Conservation (phyloP, 1,140 invertebrate species). For the Dendroctonus ponderosae region DNA sequence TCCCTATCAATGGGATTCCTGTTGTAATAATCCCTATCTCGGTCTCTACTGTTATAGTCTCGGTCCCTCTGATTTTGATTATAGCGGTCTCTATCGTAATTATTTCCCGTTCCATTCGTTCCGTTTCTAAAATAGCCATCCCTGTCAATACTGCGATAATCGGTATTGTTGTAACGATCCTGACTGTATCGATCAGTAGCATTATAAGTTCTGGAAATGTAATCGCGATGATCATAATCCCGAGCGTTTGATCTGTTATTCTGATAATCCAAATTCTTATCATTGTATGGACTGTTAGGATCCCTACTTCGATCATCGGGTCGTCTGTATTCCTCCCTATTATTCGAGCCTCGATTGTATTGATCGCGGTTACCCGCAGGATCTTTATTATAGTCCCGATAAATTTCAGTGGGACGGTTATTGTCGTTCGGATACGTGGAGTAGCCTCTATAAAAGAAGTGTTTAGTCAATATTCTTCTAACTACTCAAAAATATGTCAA, state of each 20-base stretch:
- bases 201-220: background rate
- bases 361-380: conserved; percentile 7
- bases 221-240: background rate
- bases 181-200: background rate
- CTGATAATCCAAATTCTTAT: conserved; percentile 11
- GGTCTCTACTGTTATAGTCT: conserved; percentile 12
- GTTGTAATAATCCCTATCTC: conserved; percentile 2
- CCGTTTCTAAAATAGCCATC: too few species aligned
- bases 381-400: conserved; percentile 23
- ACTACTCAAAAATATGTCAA: conserved; percentile 24
- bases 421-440: conserved; percentile 16
- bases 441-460: conserved; percentile 28
- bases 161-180: conserved; percentile 5
- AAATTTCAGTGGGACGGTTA: conserved; percentile 7
- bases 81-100: conserved; percentile 14
- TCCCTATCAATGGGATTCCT: conserved; percentile 14
- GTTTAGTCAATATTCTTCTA: conserved; percentile 18
- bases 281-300: conserved; percentile 5
- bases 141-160: conserved; percentile 3
- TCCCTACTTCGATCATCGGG: conserved; percentile 8
- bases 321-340: conserved; percentile 11
- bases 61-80: conserved; percentile 8
- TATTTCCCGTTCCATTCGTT: conserved; percentile 3
- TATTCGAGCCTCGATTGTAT: conserved; percentile 9
- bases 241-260: conserved; percentile 8